Conservation (phyloP, 2,888 invertebrate genomes). For the Pomacea canaliculata region DNA sequence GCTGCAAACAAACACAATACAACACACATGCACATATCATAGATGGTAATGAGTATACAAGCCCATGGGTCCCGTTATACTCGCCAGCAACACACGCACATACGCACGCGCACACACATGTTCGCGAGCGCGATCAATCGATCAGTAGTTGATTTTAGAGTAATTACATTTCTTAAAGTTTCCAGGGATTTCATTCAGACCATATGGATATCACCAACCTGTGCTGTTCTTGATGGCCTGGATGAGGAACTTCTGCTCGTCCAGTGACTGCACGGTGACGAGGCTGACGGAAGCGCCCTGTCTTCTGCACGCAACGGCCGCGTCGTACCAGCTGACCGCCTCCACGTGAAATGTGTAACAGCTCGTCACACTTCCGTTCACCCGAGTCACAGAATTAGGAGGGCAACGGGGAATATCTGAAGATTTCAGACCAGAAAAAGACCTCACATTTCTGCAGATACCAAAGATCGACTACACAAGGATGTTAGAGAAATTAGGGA, state of each 20-base stretch:
- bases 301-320: conserved; percentile 40
- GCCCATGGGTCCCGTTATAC: not conserved
- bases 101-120: not conserved
- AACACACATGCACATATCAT: not conserved
- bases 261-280: conserved; percentile 37
- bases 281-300: conserved; percentile 41
- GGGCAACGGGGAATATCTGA: conserved; percentile 43
- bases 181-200: too few relatives aligned
- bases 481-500: too few relatives aligned
- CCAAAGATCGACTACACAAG: not conserved
- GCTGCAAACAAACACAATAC: not conserved
- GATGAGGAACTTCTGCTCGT: conserved; percentile 44
- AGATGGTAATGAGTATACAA: not conserved
- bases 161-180: too few relatives aligned
- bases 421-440: not conserved
- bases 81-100: not conserved
- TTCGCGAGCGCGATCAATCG: too few relatives aligned
- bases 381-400: conserved; percentile 8
- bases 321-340: conserved; percentile 43
- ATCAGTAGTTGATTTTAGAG: too few relatives aligned
- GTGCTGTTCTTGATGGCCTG: conserved; percentile 41
- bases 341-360: conserved; percentile 49
- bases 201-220: conserved; percentile 24
- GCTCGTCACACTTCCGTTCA: conserved; percentile 33
- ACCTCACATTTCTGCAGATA: not conserved